Conservation (phyloP, 2,888 invertebrate species). For the Acronicta aceris region DNA sequence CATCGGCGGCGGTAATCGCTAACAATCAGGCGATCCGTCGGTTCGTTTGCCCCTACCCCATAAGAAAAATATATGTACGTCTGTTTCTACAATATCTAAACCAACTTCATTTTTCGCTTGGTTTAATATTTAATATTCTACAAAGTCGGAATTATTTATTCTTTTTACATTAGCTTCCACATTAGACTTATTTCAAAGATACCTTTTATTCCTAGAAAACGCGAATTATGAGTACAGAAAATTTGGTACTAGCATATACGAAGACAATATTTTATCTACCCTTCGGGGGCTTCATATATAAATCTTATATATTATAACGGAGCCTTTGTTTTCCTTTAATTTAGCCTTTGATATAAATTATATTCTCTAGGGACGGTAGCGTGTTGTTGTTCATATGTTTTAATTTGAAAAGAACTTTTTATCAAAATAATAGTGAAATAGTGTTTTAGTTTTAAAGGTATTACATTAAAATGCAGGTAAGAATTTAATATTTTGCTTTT, state of each 20-base stretch:
- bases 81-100: too few species aligned
- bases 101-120: too few species aligned
- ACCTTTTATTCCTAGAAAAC: conserved; percentile 8
- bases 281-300: conserved; percentile 34
- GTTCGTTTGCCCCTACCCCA: too few species aligned
- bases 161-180: not conserved
- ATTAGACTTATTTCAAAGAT: not conserved
- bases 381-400: not conserved
- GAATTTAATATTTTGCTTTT: too few species aligned
- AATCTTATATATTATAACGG: conserved; percentile 28
- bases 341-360: conserved; percentile 35
- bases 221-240: not conserved
- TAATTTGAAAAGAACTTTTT: not conserved
- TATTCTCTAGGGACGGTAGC: conserved; percentile 18
- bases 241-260: conserved; percentile 8
- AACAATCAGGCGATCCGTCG: too few species aligned
- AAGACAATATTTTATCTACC: conserved; percentile 29
- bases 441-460: too few species aligned
- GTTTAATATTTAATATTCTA: not conserved
- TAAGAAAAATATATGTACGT: too few species aligned
- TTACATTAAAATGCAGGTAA: too few species aligned
- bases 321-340: conserved; percentile 44
- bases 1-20: too few species aligned
- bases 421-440: not conserved
- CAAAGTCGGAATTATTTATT: too few species aligned